Evolutionary conservation across 2,888 invertebrate genomes (phyloP), one percentile per base, ranked within the genome.

Genomic region (Temnothorax rugatulus): DNA sequence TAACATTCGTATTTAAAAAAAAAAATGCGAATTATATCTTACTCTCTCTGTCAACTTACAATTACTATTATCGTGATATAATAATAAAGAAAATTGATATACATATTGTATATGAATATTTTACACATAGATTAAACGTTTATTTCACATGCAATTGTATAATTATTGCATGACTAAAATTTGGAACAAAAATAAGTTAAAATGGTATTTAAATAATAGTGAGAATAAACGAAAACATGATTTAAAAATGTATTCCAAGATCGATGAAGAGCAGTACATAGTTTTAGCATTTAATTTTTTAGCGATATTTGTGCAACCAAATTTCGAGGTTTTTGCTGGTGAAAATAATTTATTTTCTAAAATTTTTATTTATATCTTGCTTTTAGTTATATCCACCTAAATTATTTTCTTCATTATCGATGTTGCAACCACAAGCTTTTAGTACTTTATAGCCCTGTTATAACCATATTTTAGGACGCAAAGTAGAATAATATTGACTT

Each of bases 381-480:
- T 83, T 76, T 83, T 76, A 63, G 13, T 38, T 38, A 50, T n/a
- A 41, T 18, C 25, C 41, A 8, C 8, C 21, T 79, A 83, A 68
- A 83, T 59, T n/a, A 83, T 79, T 71, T 47, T 54, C 41, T 44
- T 57, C 63, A 64, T 83, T 83, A 81, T 59, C 63, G 61, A 63
- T 71, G 59, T 59, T 59, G 25, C 41, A 38, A 47, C n/a, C 74
- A 41, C 41, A 44, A 59, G 54, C 44, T 5, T 54, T 54, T 68
- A 44, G 29, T 54, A 15, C 54, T 68, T 77, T 13, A 64, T 50
- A 69, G 29, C 41, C 13, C 2, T 8, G 15, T 61, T 63, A 63
- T 4, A 52, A 25, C 13, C n/a, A n/a, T 47, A 34, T 29, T 69
- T 79, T 69, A 79, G 21, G 29, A 57, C 29, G 11, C 11, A 0